phyloP scores from a whole-genome alignment of 2,888 invertebrate genomes.

The Agrotis clavis region DNA sequence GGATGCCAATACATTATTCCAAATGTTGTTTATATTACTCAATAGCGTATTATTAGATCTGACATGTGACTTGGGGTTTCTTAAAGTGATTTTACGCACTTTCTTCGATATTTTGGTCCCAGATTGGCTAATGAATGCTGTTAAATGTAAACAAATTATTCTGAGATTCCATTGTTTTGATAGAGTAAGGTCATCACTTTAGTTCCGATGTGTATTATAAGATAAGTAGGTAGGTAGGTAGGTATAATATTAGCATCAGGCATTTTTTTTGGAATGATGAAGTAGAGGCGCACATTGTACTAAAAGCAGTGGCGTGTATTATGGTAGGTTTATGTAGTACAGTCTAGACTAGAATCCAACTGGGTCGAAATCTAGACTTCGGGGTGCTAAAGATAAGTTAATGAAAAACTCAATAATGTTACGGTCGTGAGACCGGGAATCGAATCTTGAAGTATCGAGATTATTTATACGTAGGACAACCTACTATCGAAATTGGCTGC shows the following conservation, averaged over 20 bases:
- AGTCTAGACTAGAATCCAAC: background rate
- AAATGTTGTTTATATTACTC: slow-evolving; percentile 32
- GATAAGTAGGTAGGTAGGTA: background rate
- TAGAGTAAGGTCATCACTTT: slow-evolving; percentile 9
- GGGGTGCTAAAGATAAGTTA: background rate
- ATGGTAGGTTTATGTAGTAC: background rate
- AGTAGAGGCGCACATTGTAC: background rate
- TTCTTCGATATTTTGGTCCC: slow-evolving; percentile 17
- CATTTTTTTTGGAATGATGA: background rate
- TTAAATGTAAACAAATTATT: slow-evolving; percentile 39
- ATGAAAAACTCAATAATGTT: slow-evolving; percentile 17
- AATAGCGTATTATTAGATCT: slow-evolving; percentile 45
- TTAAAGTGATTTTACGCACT: slow-evolving; percentile 6
- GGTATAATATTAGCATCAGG: background rate
- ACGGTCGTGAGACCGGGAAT: background rate
- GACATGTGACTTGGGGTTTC: slow-evolving; percentile 28
- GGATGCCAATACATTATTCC: slow-evolving; percentile 55
- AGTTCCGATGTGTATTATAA: slow-evolving; percentile 5
- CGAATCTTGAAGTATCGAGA: background rate
- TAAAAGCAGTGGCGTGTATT: background rate
- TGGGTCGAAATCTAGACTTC: background rate
- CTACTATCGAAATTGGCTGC: background rate
- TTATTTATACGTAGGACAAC: background rate
- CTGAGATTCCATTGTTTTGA: slow-evolving; percentile 22
- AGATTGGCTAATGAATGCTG: slow-evolving; percentile 39